These are phyloP conservation scores for Apodemus sylvaticus DNA, from an alignment of 2,113 vertebrate species.

Conservation along the genomic window DNA sequence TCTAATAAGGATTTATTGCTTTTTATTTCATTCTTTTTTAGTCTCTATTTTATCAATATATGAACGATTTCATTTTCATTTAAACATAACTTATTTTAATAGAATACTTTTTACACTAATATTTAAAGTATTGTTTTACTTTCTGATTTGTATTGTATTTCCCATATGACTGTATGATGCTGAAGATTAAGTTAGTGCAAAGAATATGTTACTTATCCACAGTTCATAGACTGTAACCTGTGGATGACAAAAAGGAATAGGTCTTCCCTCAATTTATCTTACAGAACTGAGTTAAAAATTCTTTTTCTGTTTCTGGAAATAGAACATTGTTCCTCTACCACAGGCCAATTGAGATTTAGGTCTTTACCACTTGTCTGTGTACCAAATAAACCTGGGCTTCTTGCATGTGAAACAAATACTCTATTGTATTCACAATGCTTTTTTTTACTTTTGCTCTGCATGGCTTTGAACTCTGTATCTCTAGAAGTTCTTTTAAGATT, in stretches of 20 bases:
- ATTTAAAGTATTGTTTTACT: neutral
- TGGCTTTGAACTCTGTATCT: neutral
- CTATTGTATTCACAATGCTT: neutral
- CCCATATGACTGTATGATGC: accelerated
- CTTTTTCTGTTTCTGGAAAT: neutral
- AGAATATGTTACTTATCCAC: neutral
- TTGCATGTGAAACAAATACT: neutral
- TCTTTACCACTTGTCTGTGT: neutral
- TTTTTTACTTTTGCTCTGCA: neutral
- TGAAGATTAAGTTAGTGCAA: neutral
- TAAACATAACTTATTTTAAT: neutral
- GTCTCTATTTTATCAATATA: neutral
- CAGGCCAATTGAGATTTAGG: neutral
- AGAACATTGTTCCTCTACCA: neutral
- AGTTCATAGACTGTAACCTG: neutral
- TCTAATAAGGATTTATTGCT: neutral
- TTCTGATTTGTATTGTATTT: slow-evolving; percentile 19
- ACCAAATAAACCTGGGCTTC: neutral
- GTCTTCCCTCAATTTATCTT: neutral
- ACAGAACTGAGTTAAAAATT: slow-evolving; percentile 18
- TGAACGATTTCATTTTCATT: neutral
- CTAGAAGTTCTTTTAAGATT: neutral
- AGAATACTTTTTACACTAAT: neutral
- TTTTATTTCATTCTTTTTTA: neutral
- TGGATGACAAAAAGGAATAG: neutral